Evolutionary conservation across 2,113 vertebrate species (phyloP).

Genomic region (Callipepla californica): DNA sequence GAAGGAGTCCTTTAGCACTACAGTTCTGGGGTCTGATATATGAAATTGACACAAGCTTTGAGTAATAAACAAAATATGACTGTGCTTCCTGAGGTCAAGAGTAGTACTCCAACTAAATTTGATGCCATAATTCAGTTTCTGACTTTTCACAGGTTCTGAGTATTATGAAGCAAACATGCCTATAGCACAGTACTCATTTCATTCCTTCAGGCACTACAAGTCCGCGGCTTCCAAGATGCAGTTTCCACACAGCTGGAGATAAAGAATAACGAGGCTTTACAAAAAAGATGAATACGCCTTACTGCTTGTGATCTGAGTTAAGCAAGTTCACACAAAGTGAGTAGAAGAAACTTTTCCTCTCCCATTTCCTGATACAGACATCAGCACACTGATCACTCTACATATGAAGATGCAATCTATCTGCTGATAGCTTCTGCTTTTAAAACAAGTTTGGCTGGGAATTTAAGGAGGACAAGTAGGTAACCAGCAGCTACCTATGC

Average conservation of each 20-base stretch:
- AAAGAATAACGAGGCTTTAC: background rate
- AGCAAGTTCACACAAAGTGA: background rate
- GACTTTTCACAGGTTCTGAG: background rate
- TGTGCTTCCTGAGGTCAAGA: background rate
- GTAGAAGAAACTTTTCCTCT: background rate
- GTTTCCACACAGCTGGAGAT: background rate
- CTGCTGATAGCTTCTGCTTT: background rate
- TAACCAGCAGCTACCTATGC: background rate
- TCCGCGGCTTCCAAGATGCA: background rate
- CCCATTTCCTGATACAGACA: background rate
- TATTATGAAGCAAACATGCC: background rate
- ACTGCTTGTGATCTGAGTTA: background rate
- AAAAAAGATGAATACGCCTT: background rate
- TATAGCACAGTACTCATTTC: background rate
- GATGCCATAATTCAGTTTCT: background rate
- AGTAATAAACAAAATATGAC: background rate
- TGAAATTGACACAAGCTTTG: background rate
- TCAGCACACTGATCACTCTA: background rate
- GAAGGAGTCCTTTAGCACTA: background rate
- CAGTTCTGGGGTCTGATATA: background rate
- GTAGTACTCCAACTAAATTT: background rate
- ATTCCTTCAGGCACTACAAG: background rate
- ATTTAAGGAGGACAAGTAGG: background rate
- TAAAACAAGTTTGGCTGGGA: background rate
- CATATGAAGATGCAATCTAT: background rate